These are phyloP conservation scores for Hoplodrina blanda DNA, from an alignment of 2,888 invertebrate species.

Conservation along the genomic window DNA sequence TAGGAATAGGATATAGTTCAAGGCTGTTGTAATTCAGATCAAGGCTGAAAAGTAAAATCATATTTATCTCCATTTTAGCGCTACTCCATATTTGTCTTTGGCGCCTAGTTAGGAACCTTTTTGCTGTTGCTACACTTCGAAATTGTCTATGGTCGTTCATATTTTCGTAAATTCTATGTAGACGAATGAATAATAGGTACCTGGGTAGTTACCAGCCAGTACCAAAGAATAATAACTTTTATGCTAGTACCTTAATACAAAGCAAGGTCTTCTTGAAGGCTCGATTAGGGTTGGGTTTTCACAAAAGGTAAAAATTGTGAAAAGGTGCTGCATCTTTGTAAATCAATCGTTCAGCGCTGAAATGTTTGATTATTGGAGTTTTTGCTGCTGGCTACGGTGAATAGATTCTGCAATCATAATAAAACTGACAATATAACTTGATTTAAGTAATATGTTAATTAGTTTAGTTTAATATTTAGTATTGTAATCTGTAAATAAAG, in stretches of 20 bases:
- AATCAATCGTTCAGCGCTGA: slow-evolving; percentile 1
- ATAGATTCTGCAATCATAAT: slow-evolving; percentile 35
- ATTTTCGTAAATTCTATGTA: no score
- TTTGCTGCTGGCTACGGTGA: slow-evolving; percentile 7
- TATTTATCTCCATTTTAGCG: slow-evolving; percentile 15
- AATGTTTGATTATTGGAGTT: slow-evolving; percentile 3
- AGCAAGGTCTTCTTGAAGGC: neutral
- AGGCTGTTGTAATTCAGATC: slow-evolving; percentile 58
- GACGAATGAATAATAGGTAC: no score
- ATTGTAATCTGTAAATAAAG: no score
- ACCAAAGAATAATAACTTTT: no score
- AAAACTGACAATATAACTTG: neutral
- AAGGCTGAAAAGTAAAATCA: slow-evolving; percentile 45
- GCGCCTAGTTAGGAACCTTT: slow-evolving; percentile 1
- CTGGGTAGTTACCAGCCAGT: no score
- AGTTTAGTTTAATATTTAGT: no score
- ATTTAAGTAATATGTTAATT: no score
- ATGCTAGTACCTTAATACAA: neutral
- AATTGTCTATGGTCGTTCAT: slow-evolving; percentile 1
- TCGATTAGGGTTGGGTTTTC: neutral
- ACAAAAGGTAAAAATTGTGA: neutral
- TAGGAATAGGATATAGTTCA: slow-evolving; percentile 59
- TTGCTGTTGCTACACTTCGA: neutral
- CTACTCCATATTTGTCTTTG: slow-evolving; percentile 24
- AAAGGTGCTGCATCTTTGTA: neutral